Base-by-base conservation (phyloP, 2,113 vertebrate genomes). In the Lycocorax pyrrhopterus region DNA sequence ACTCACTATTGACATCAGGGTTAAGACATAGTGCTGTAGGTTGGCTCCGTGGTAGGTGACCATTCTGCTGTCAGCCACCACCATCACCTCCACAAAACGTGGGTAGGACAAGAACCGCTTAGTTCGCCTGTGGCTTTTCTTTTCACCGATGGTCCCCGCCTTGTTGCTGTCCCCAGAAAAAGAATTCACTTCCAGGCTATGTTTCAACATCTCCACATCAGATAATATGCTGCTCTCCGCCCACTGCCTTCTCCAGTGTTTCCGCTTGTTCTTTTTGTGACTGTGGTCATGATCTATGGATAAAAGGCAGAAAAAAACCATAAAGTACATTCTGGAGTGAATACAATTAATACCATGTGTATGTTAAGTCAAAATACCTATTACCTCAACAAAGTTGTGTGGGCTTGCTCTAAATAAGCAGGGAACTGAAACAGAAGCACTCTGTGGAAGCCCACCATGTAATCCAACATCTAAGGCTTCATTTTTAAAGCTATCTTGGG, bases 1-100 rank as follows among this genome's bases (percentile, higher is more conserved):
- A 99, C 99, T 99, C 98, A 99, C 99, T 97, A 99, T 99, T 84
- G 99, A 99, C 99, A 99, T 99, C 52, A 99, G 95, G 0, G 99
- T 99, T 94, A 99, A 97, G 91, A 99, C 98, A 95, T 99, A 99
- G 98, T 99, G 99, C 95, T 99, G 99, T 23, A 99, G 98, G 96
- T 99, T 99, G 96, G 98, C 98, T 96, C 99, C 98, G 5, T 99
- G 99, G 97, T 99, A 99, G 73, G 98, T 98, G 41, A 99, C 98
- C 99, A 99, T 99, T 97, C 98, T 99, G 97, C 97, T 98, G 98
- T 99, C 99, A 72, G 99, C 99, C 73, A 99, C 99, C 96, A 99
- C 98, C 99, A 99, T 99, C 96, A 99, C 99, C 97, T 99, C 99
- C 93, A 99, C 99, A 95, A 99, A 99, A 93, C 99, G 99, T 89